Base-by-base conservation (phyloP, 1,140 invertebrate species). In the Stenopsyche tienmushanensis region DNA sequence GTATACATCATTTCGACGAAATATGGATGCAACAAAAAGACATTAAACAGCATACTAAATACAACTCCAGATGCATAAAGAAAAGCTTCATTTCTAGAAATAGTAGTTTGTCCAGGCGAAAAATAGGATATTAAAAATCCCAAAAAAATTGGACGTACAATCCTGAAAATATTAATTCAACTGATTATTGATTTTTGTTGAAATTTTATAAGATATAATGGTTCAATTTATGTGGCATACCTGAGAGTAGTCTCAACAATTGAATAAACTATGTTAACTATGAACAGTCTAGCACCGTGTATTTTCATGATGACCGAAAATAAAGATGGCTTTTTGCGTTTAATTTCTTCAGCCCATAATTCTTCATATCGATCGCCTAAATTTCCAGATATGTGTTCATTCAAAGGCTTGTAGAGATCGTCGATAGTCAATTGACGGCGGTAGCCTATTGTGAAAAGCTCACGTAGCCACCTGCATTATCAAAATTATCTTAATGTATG, bases 21-120 rank as follows among this genome's bases (percentile, higher is more conserved):
- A 75, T 89, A 91, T 0, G 90, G 89, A 77, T 94, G 91, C 65
- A 91, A 84, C 24, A 88, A 76, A 15, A 91, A 76, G 10, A 90
- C 84, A 41, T 84, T 82, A 47, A 89, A 72, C 20, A 72, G 68
- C 73, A 79, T 71, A 83, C 85, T 74, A 82, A 88, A 3, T 1
- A 93, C 84, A 9, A 96, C 84, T 0, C 88, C 87, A 0, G 74
- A 68, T 0, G 88, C 89, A 72, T 86, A 90, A 0, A 88, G 50
- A 72, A 90, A 91, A 0, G 90, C 90, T 7, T 86, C 74, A 0
- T 74, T 63, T 54, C 75, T 71, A 0, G 73, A 76, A 9, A 85
- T 75, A 1, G 76, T 72, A 1, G 77, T 74, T 55, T 81, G 73
- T 26, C 74, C 74, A 1, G 81, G 72, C 0, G 82, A 84, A 75